A percentile compares a stretch with the other conserved stretches of the same genome.
Conservation (phyloP, 2,888 invertebrate genomes). For the Monopis laevigella region DNA sequence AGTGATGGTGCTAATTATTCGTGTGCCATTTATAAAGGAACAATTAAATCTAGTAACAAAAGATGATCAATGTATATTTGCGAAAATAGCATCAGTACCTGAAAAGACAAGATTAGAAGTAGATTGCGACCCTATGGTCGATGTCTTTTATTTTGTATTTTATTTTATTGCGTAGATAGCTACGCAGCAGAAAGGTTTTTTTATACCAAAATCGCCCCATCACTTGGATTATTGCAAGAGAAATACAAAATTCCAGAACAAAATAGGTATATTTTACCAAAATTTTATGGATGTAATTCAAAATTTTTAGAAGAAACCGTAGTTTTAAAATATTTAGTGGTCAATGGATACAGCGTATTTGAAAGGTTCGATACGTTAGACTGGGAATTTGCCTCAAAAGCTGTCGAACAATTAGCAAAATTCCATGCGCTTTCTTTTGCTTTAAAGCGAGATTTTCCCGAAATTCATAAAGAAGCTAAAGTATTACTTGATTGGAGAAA, state of each 20-base stretch:
- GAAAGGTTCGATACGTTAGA: constrained; percentile 16
- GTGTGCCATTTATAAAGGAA: not conserved
- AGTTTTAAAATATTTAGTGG: constrained; percentile 17
- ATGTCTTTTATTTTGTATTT: not conserved
- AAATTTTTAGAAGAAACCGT: constrained; percentile 14
- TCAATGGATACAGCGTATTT: constrained; percentile 12
- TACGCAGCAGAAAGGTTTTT: constrained; percentile 9
- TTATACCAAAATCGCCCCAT: constrained; percentile 10
- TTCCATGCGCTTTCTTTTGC: constrained; percentile 18
- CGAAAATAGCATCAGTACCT: constrained; percentile 1
- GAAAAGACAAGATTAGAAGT: constrained; percentile 24
- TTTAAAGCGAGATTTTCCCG: constrained; percentile 13
- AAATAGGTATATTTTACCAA: constrained; percentile 14
- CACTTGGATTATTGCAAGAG: constrained; percentile 16
- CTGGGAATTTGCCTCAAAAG: constrained; percentile 15
- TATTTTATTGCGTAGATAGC: too few relatives aligned
- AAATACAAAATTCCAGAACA: constrained; percentile 15
- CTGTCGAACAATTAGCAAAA: constrained; percentile 16
- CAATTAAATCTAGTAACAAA: constrained; percentile 12
- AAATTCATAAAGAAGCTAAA: not conserved
- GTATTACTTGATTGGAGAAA: not conserved
- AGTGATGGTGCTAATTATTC: constrained; percentile 9
- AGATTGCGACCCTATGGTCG: constrained; percentile 6
- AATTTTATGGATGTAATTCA: constrained; percentile 13
- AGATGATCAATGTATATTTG: constrained; percentile 3